phyloP scores from a whole-genome alignment of 2,888 invertebrate species.

The Drosophila tanythrix region DNA sequence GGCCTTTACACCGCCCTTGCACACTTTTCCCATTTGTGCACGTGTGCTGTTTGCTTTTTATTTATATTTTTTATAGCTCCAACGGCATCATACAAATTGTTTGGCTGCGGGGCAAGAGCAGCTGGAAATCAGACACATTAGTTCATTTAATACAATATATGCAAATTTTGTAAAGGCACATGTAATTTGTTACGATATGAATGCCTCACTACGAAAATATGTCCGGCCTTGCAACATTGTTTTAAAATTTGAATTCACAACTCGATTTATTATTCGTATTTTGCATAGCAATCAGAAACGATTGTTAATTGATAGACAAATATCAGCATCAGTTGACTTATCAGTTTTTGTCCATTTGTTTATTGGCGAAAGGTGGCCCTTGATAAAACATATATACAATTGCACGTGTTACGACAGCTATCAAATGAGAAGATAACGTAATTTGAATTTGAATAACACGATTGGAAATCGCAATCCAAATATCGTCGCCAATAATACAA shows the following conservation, averaged over 20 bases:
- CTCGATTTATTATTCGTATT: neutral
- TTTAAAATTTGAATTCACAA: slow-evolving; percentile 17
- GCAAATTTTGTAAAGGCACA: slow-evolving; percentile 44
- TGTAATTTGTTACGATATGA: slow-evolving; percentile 41
- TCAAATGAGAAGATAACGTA: neutral
- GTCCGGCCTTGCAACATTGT: slow-evolving; percentile 34
- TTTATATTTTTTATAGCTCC: slow-evolving; percentile 33
- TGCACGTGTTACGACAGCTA: neutral
- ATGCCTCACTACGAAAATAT: neutral
- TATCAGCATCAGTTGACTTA: neutral
- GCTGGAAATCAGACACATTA: slow-evolving; percentile 38
- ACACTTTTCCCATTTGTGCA: slow-evolving; percentile 46
- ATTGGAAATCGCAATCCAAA: neutral
- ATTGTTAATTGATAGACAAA: slow-evolving; percentile 9
- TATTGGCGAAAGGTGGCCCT: neutral
- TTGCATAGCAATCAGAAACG: neutral
- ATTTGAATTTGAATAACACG: neutral
- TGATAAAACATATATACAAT: neutral
- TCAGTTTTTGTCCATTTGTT: neutral
- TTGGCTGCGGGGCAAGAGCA: slow-evolving; percentile 32
- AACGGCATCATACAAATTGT: slow-evolving; percentile 56
- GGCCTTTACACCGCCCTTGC: slow-evolving; percentile 2
- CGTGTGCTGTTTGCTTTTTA: slow-evolving; percentile 30
- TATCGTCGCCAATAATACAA: neutral
- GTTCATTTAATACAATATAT: slow-evolving; percentile 68